Base-by-base conservation (phyloP, 2,888 invertebrate species). In the Dermolepida albohirtum region DNA sequence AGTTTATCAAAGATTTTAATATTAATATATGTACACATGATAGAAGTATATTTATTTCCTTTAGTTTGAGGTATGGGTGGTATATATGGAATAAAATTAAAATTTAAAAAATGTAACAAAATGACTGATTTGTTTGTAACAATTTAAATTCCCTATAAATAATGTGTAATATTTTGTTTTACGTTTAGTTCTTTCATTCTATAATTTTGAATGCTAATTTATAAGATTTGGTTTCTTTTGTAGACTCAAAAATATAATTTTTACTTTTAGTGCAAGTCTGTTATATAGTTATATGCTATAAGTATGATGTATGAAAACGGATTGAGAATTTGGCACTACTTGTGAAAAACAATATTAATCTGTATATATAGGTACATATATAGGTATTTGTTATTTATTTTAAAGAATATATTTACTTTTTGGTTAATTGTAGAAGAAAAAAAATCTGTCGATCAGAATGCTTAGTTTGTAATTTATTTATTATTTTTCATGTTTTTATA, bases 301-400 rank as follows among this genome's bases (percentile, higher is more conserved):
- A n/a, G 29, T 51, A 51, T 27, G 14, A 40, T 16, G 40, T 22
- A 49, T 49, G 14, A 11, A 17, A 7, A 49, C 22, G 16, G 16
- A 12, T 47, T 47, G 8, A 34, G 39, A 64, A 17, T 12, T 50
- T 40, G 50, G 64, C 43, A 49, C 51, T 54, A 65, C 29, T 44
- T 54, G 64, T 54, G 52, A 64, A 29, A n/a, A 41, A 22, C 22
- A 39, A n/a, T 12, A 51, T 54, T 65, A 44, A 52, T 54, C 16
- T 52, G 52, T 52, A 65, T 65, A 65, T 52, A 52, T 44, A 44
- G 47, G 17, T 52, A 52, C 50, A 12, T 22, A 44, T 65, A 62
- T 59, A n/a, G n/a, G n/a, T n/a, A 59, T 22, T 22, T 62, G 44
- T 62, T 62, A 62, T 62, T 62, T 62, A 62, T 62, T 62, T 62